Evolutionary conservation across 2,888 invertebrate species (phyloP).

Genomic region (Lithophane ornitopus): DNA sequence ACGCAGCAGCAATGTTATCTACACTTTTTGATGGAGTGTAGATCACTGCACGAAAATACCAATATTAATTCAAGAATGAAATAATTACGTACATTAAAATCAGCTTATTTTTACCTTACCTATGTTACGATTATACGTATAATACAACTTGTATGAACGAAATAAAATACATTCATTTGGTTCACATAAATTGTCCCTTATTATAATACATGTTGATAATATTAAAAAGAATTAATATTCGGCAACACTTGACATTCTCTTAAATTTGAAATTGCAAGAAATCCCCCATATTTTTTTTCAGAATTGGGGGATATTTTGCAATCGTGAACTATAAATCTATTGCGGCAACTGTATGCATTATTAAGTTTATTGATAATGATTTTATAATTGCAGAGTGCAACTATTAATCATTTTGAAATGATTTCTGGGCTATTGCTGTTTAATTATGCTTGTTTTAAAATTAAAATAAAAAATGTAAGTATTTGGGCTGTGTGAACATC

Average conservation of each 20-base stretch:
- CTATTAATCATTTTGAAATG: constrained; percentile 80
- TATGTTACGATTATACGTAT: constrained; percentile 87
- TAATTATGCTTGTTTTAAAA: constrained; percentile 73
- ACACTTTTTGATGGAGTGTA: constrained; percentile 49
- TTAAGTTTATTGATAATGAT: constrained; percentile 73
- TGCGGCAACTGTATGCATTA: constrained; percentile 84
- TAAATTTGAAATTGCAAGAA: constrained; percentile 75
- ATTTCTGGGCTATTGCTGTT: constrained; percentile 88
- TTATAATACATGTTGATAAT: constrained; percentile 89
- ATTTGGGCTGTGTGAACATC: constrained; percentile 85
- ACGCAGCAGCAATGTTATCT: constrained; percentile 62
- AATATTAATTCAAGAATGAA: constrained; percentile 89
- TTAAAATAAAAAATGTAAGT: constrained; percentile 80
- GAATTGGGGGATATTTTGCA: constrained; percentile 70
- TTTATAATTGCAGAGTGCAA: constrained; percentile 71
- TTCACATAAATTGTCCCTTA: constrained; percentile 82
- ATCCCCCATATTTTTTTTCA: constrained; percentile 62
- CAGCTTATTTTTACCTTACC: constrained; percentile 89
- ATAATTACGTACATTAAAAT: constrained; percentile 89
- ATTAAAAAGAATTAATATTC: constrained; percentile 89
- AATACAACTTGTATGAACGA: constrained; percentile 77
- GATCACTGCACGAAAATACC: constrained; percentile 70
- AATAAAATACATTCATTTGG: constrained; percentile 62
- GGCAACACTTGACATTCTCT: constrained; percentile 90
- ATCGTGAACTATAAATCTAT: constrained; percentile 85